phyloP scores from a whole-genome alignment of 2,888 invertebrate species.

The Andrena chrysosceles region DNA sequence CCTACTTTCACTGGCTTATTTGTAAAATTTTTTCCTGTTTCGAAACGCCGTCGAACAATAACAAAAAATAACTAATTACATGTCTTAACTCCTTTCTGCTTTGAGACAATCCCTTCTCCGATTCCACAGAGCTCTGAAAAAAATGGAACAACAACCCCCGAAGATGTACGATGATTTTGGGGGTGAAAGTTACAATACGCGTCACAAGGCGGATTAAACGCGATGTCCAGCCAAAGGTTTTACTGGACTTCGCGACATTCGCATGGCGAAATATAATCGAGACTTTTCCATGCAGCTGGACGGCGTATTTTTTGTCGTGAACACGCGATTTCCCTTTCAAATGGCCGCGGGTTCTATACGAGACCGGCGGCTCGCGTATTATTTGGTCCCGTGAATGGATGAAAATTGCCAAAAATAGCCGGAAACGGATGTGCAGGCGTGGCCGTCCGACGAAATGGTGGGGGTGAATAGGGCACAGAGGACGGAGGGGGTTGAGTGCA shows the following conservation, averaged over 20 bases:
- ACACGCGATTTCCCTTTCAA: slow-evolving; percentile 71
- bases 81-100: background rate
- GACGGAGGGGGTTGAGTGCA: slow-evolving; percentile 18
- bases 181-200: slow-evolving; percentile 15
- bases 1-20: background rate
- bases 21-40: background rate
- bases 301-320: slow-evolving; percentile 49
- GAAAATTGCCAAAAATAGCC: slow-evolving; percentile 79
- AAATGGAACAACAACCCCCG: too few species aligned
- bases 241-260: slow-evolving; percentile 62
- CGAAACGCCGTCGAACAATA: background rate
- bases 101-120: background rate
- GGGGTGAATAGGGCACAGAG: background rate
- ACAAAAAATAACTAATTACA: background rate
- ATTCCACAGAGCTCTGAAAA: background rate
- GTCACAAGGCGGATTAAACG: slow-evolving; percentile 23
- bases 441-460: slow-evolving; percentile 44
- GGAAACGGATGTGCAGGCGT: slow-evolving; percentile 72
- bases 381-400: slow-evolving; percentile 70
- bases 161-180: background rate
- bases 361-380: slow-evolving; percentile 54
- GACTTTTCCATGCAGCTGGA: slow-evolving; percentile 39
- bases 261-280: slow-evolving; percentile 57
- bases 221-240: slow-evolving; percentile 62
- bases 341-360: slow-evolving; percentile 43